phyloP scores from a whole-genome alignment of 2,113 vertebrate species.

The Girardinichthys multiradiatus region DNA sequence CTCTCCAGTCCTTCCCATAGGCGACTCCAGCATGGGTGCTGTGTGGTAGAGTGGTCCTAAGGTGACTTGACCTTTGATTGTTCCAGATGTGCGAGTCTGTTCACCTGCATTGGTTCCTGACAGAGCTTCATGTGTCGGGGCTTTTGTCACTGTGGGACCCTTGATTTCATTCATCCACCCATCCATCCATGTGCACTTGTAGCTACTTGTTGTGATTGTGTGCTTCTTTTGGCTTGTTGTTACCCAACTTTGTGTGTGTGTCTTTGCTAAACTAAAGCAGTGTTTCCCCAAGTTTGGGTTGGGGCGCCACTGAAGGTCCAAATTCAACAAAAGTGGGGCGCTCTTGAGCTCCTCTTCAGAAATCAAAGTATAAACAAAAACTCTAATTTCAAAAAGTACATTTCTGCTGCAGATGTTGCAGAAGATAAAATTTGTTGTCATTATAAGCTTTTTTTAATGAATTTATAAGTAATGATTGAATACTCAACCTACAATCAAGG shows the following conservation, averaged over 20 bases:
- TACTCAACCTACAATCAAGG: too few species aligned
- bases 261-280: constrained; percentile 7
- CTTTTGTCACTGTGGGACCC: constrained; percentile 44
- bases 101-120: constrained; percentile 3
- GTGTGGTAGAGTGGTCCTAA: constrained; percentile 51
- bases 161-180: constrained; percentile 21
- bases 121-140: constrained; percentile 1
- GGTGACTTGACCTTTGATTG: constrained; percentile 44
- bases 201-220: constrained; percentile 17
- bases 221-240: constrained; percentile 11
- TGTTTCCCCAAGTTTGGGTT: constrained; percentile 11
- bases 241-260: constrained; percentile 20
- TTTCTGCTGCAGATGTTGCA: background rate
- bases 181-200: constrained; percentile 38
- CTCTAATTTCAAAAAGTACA: background rate
- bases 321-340: background rate
- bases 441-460: too few species aligned
- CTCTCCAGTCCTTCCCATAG: constrained; percentile 21
- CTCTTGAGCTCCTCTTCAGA: background rate
- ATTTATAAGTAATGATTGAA: too few species aligned
- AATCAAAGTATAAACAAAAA: background rate
- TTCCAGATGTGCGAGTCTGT: constrained; percentile 38
- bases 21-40: constrained; percentile 41
- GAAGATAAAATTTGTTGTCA: background rate
- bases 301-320: too few species aligned